phyloP scores from a whole-genome alignment of 2,797 vertebrate genomes.

The Rhinophrynus dorsalis region DNA sequence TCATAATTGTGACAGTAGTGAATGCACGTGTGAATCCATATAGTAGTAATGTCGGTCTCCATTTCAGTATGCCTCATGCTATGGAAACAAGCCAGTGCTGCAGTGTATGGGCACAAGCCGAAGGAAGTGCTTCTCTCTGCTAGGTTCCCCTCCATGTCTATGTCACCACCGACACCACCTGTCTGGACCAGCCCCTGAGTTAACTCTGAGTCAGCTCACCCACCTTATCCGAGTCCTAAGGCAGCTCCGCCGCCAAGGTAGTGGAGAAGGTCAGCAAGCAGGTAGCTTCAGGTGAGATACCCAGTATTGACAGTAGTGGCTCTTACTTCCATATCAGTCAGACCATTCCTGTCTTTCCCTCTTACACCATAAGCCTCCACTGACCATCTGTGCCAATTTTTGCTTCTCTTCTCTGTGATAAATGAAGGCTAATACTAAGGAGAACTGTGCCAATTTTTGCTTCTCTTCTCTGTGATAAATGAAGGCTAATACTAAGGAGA shows the following conservation, averaged over 20 bases:
- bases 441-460: too few relatives aligned
- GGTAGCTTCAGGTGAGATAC: slow-evolving; percentile 6
- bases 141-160: slow-evolving; percentile 49
- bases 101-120: slow-evolving; percentile 32
- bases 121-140: slow-evolving; percentile 26
- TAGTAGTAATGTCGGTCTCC: not conserved
- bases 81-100: slow-evolving; percentile 33
- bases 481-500: too few relatives aligned
- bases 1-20: too few relatives aligned
- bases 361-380: too few relatives aligned
- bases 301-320: not conserved
- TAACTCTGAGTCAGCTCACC: slow-evolving; percentile 52
- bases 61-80: slow-evolving; percentile 50
- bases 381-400: too few relatives aligned
- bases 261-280: not conserved
- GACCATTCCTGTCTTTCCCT: not conserved
- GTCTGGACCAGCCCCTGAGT: slow-evolving; percentile 18
- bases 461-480: too few relatives aligned
- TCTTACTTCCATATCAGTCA: too few relatives aligned
- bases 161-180: slow-evolving; percentile 7
- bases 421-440: too few relatives aligned
- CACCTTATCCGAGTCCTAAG: slow-evolving; percentile 34
- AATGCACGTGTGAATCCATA: too few relatives aligned
- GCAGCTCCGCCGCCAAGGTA: slow-evolving; percentile 34
- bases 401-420: too few relatives aligned